phyloP scores from a whole-genome alignment of 2,113 vertebrate genomes.

The Scytalopus superciliaris region DNA sequence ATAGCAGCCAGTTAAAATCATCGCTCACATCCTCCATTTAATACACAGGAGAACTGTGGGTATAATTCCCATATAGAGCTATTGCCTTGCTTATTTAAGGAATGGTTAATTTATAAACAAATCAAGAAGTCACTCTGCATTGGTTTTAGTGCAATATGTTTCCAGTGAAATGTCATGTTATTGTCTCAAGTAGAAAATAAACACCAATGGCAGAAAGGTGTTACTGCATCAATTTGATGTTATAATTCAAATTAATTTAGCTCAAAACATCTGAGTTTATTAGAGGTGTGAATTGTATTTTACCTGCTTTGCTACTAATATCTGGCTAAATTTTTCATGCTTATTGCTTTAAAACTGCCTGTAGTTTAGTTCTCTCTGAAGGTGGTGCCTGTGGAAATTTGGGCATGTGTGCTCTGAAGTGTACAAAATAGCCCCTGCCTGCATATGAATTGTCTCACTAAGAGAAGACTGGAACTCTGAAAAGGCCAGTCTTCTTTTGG shows the following conservation, averaged over 20 bases:
- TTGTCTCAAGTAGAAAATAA: constrained; percentile 25
- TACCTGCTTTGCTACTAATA: background rate
- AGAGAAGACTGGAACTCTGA: background rate
- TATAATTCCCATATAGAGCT: constrained; percentile 46
- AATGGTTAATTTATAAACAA: constrained; percentile 70
- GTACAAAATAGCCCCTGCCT: background rate
- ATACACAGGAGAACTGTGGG: constrained; percentile 56
- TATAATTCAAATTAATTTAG: background rate
- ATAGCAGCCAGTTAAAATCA: constrained; percentile 69
- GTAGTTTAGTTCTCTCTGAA: background rate
- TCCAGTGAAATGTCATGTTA: constrained; percentile 35
- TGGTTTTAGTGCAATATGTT: constrained; percentile 46
- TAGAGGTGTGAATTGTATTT: background rate
- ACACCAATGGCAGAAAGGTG: background rate
- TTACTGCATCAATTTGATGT: background rate
- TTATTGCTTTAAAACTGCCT: background rate
- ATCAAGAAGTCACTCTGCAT: constrained; percentile 40
- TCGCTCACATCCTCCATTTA: constrained; percentile 63
- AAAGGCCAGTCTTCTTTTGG: background rate
- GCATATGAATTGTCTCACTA: background rate
- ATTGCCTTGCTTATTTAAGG: constrained; percentile 67
- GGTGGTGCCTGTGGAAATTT: background rate
- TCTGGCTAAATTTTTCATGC: background rate
- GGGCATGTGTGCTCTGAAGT: background rate
- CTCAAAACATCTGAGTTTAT: background rate